Evolutionary conservation across 2,113 vertebrate species (phyloP).

Genomic region (Pristiophorus japonicus): DNA sequence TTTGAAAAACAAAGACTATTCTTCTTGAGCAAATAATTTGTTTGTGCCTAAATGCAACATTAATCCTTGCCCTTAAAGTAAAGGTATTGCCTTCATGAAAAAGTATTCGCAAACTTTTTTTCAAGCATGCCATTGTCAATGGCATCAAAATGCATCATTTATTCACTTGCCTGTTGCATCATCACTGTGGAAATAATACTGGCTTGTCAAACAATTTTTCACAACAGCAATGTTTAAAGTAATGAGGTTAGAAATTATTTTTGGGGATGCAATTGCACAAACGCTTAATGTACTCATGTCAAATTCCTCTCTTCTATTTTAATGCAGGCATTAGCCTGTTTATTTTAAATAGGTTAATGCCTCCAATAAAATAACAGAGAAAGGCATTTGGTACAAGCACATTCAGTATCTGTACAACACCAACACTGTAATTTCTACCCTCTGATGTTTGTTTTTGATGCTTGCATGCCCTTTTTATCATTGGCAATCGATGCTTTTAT

Average conservation of each 20-base stretch:
- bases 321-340: slow-evolving; percentile 9
- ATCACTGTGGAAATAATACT: background rate
- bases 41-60: background rate
- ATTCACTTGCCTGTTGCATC: background rate
- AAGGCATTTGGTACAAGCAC: background rate
- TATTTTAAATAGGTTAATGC: slow-evolving; percentile 20
- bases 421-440: background rate
- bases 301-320: slow-evolving; percentile 6
- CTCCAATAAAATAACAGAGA: background rate
- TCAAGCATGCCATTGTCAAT: background rate
- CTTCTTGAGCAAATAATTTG: background rate
- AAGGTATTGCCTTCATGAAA: background rate
- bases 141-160: background rate
- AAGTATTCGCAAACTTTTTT: background rate
- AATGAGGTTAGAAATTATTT: background rate
- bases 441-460: slow-evolving; percentile 30
- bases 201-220: background rate
- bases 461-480: slow-evolving; percentile 24
- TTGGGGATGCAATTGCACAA: background rate
- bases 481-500: slow-evolving; percentile 35
- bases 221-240: background rate
- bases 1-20: background rate
- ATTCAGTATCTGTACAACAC: slow-evolving; percentile 5
- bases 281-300: background rate
- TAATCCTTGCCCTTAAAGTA: background rate